Evolutionary conservation across 2,113 vertebrate genomes (phyloP), one percentile per base, ranked within the genome.

Genomic region (Callospermophilus lateralis): DNA sequence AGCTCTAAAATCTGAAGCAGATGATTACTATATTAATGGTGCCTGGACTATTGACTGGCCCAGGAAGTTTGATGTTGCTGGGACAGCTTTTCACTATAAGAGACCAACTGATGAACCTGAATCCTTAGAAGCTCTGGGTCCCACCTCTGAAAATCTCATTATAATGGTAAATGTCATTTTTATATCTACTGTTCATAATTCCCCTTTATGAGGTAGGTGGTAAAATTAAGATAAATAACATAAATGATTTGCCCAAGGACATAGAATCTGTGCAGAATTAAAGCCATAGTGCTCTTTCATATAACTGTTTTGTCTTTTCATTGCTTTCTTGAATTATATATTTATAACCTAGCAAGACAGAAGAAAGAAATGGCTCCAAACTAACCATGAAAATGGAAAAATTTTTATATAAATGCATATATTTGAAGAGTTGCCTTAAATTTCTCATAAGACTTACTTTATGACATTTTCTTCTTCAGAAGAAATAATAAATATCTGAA

Each of bases 21-120:
- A 99, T 96, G 99, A 99, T 98, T 99, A 99, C 98, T 99, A 99
- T 98, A 99, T 99, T 98, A 99, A 99, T 96, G 99, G 99, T 93
- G 99, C 99, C 68, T 99, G 99, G 99, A 99, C 99, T 98, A 99
- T 99, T 95, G 99, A 99, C 98, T 99, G 99, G 99, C 99, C 99
- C 94, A 99, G 99, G 97, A 99, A 99, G 98, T 99, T 99, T 97
- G 99, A 99, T 98, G 99, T 99, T 68, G 99, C 99, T 81, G 99
- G 99, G 63, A 99, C 99, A 89, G 99, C 99, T 86, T 99, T 99
- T 98, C 99, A 99, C 98, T 99, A 99, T 98, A 99, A 99, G 98
- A 99, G 99, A 80, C 99, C 99, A 77, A 97, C 99, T 6, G 99
- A 99, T 93, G 99, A 99, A 85, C 99, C 99, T 19, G 99, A 99